Percentiles rank a stretch among this genome's conserved stretches.
Evolutionary conservation across 2,888 invertebrate genomes (phyloP).

Genomic region (Disparrhopalites patrizii): DNA sequence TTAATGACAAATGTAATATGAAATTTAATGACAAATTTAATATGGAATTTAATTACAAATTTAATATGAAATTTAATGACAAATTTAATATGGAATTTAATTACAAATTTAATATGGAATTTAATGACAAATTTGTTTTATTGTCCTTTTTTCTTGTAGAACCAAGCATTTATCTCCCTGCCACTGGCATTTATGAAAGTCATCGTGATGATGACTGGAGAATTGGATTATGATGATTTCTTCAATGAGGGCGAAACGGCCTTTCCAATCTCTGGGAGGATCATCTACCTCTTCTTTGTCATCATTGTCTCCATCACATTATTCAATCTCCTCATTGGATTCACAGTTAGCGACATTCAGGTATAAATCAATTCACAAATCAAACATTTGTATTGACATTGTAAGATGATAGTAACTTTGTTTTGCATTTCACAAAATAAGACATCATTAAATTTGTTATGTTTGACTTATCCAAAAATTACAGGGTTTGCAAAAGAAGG

Average conservation of each 20-base stretch:
- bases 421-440: too few species aligned
- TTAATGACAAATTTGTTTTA: not conserved
- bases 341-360: slow-evolving; percentile 45
- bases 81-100: not conserved
- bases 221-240: slow-evolving; percentile 41
- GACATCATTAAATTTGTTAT: too few species aligned
- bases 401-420: too few species aligned
- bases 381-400: too few species aligned
- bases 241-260: slow-evolving; percentile 31
- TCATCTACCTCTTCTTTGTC: slow-evolving; percentile 37
- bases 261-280: slow-evolving; percentile 38
- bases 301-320: slow-evolving; percentile 42
- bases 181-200: slow-evolving; percentile 41
- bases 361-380: slow-evolving; percentile 24
- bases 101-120: not conserved
- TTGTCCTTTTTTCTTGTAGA: slow-evolving; percentile 28
- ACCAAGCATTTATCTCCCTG: slow-evolving; percentile 33
- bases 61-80: too few species aligned
- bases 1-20: too few species aligned
- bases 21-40: too few species aligned
- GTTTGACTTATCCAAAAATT: too few species aligned
- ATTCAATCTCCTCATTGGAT: slow-evolving; percentile 44
- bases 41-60: too few species aligned
- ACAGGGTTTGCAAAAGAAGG: slow-evolving; percentile 39
- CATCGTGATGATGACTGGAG: slow-evolving; percentile 43